phyloP scores from a whole-genome alignment of 2,113 vertebrate species.

The Cyphomyrus plagiostoma region DNA sequence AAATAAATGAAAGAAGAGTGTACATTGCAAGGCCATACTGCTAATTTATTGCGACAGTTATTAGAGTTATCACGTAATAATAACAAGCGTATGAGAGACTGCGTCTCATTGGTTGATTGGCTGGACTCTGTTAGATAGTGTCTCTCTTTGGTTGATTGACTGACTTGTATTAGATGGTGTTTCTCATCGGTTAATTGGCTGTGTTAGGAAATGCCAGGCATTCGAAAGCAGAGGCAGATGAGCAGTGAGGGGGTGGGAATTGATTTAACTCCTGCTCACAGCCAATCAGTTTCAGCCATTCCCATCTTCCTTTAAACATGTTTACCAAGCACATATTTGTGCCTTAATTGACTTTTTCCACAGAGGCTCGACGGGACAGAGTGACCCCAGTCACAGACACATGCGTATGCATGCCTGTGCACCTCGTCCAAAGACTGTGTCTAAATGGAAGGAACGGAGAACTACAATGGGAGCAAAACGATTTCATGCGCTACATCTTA shows the following conservation, averaged over 20 bases:
- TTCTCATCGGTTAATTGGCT: neutral
- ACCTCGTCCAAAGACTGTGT: neutral
- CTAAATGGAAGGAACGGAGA: neutral
- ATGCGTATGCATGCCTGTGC: neutral
- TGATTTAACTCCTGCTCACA: neutral
- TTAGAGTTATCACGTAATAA: neutral
- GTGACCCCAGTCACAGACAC: neutral
- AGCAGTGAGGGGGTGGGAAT: neutral
- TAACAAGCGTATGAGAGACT: neutral
- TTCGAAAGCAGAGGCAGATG: neutral
- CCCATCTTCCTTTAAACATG: slow-evolving; percentile 33
- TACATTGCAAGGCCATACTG: neutral
- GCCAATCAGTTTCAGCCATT: neutral
- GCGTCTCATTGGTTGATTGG: neutral
- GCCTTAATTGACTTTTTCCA: slow-evolving; percentile 24
- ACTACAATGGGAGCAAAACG: neutral
- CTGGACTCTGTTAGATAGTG: neutral
- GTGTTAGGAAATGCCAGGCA: neutral
- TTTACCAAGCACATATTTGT: slow-evolving; percentile 32
- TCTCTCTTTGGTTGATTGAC: neutral
- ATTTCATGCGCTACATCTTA: neutral
- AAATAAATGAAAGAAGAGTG: neutral
- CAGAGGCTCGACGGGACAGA: neutral
- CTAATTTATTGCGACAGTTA: neutral
- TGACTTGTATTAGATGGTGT: neutral